These are phyloP conservation scores for Mus minutoides DNA, from an alignment of 2,797 vertebrate species.

Conservation along the genomic window DNA sequence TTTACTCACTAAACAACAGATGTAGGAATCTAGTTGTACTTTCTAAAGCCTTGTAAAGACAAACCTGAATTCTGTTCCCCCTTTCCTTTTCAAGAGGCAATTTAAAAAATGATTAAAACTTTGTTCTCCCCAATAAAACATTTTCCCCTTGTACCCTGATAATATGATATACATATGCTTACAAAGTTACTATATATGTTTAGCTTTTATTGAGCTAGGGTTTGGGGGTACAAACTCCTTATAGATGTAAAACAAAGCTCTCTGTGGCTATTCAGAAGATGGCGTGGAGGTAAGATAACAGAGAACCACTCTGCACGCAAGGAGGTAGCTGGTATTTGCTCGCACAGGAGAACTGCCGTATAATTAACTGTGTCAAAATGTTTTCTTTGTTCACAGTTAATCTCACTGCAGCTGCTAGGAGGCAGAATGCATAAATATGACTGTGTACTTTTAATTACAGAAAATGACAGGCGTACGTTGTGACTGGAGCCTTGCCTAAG, in stretches of 20 bases:
- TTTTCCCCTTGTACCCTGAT: not conserved
- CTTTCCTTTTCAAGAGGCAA: not conserved
- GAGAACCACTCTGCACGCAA: slow-evolving; percentile 53
- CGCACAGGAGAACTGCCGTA: slow-evolving; percentile 70
- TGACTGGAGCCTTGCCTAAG: slow-evolving; percentile 66
- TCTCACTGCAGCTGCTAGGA: slow-evolving; percentile 80
- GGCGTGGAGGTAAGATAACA: slow-evolving; percentile 52
- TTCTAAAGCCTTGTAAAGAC: not conserved
- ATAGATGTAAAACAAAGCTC: not conserved
- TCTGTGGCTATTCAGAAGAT: slow-evolving; percentile 41
- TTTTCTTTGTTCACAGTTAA: slow-evolving; percentile 82
- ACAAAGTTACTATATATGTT: not conserved
- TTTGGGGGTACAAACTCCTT: slow-evolving; percentile 16
- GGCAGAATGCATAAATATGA: slow-evolving; percentile 80
- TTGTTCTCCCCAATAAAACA: not conserved
- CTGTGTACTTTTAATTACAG: slow-evolving; percentile 84
- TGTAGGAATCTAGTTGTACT: not conserved
- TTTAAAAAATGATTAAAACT: not conserved
- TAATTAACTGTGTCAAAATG: slow-evolving; percentile 83
- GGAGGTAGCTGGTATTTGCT: slow-evolving; percentile 80
- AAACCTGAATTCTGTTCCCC: not conserved
- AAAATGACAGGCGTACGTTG: slow-evolving; percentile 76
- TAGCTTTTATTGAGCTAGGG: slow-evolving; percentile 24
- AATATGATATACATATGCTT: not conserved
- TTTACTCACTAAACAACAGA: not conserved